Percentiles rank a stretch among this genome's conserved stretches.
These are phyloP conservation scores for Aethes cnicana DNA, from an alignment of 2,888 invertebrate genomes.

Conservation along the genomic window DNA sequence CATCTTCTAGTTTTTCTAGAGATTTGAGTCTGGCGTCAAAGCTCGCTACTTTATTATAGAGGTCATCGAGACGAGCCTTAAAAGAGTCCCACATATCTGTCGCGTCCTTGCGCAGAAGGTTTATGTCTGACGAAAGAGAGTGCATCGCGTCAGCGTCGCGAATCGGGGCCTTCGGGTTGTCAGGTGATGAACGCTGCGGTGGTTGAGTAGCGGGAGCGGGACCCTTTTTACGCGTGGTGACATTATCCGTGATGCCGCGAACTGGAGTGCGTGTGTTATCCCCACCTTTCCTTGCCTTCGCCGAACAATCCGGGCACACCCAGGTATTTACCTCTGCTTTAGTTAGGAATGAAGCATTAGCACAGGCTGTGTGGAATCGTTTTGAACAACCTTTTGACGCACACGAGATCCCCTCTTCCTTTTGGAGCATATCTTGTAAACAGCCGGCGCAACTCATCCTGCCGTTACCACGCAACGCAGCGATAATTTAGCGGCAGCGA, in stretches of 20 bases:
- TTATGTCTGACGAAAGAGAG: not conserved
- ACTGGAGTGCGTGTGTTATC: not conserved
- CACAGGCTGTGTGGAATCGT: not conserved
- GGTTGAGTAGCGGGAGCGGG: not conserved
- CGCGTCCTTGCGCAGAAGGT: not conserved
- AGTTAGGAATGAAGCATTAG: not conserved
- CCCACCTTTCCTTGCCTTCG: not conserved
- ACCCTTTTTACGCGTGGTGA: not conserved
- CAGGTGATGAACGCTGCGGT: not conserved
- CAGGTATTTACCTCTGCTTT: not conserved
- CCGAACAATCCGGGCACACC: not conserved
- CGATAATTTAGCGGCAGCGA: not conserved
- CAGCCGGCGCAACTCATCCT: not conserved
- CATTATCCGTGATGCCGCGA: not conserved
- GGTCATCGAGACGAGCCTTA: not conserved
- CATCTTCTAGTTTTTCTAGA: not conserved
- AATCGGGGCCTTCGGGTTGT: not conserved
- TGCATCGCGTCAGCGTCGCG: not conserved
- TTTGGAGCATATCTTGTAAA: not conserved
- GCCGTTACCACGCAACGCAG: not conserved
- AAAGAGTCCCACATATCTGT: not conserved
- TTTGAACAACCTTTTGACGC: not conserved
- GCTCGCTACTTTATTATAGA: not conserved
- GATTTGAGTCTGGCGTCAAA: not conserved
- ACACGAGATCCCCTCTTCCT: not conserved